A percentile compares a stretch with the other conserved stretches of the same genome.
These are phyloP conservation scores for Megaleporinus macrocephalus DNA, from an alignment of 2,113 vertebrate species.

Conservation along the genomic window DNA sequence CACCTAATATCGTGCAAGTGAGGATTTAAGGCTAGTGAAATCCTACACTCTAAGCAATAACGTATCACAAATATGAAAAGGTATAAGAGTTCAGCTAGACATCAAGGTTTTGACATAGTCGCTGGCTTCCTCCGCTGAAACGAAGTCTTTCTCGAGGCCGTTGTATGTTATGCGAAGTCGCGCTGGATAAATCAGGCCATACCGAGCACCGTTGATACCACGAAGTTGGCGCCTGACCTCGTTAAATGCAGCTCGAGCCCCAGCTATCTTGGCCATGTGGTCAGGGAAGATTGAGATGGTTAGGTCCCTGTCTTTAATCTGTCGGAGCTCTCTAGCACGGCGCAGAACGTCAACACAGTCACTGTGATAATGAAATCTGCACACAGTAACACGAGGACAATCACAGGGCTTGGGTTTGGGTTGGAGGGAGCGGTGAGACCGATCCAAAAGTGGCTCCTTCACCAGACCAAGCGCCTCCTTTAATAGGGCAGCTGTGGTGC, in stretches of 20 bases:
- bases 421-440: not conserved
- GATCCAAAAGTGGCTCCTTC: conserved; percentile 35
- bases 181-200: conserved; percentile 37
- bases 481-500: conserved; percentile 1
- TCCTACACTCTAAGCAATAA: too few species aligned
- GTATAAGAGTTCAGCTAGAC: not conserved
- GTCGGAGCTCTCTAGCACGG: conserved; percentile 16
- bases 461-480: conserved; percentile 30
- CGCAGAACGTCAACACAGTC: not conserved
- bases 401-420: conserved; percentile 31
- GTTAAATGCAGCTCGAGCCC: conserved; percentile 29
- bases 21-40: too few species aligned
- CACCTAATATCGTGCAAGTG: too few species aligned
- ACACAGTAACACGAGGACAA: conserved; percentile 31
- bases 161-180: conserved; percentile 38
- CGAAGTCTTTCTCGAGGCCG: conserved; percentile 36
- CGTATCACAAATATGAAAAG: too few species aligned
- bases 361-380: conserved; percentile 37
- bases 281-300: conserved; percentile 43
- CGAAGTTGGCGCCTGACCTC: conserved; percentile 32
- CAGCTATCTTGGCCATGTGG: conserved; percentile 33
- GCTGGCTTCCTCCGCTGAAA: not conserved
- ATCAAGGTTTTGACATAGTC: not conserved
- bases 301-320: conserved; percentile 20
- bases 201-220: conserved; percentile 18